Percentiles rank a stretch among this genome's conserved stretches.
These are phyloP conservation scores for Lysandra bellargus DNA, from an alignment of 2,888 invertebrate species.

Conservation along the genomic window DNA sequence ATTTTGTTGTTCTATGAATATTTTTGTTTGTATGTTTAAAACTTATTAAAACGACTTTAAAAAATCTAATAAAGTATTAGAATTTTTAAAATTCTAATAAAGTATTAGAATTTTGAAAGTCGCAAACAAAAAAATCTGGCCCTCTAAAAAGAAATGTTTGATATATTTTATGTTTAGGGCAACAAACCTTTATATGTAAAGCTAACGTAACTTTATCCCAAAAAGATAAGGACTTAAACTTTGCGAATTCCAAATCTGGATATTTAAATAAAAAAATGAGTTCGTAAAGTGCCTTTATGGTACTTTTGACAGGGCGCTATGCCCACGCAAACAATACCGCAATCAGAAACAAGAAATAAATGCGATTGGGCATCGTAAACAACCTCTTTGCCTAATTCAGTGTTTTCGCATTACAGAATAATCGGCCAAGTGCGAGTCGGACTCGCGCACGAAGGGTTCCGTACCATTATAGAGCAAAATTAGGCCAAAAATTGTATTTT, in stretches of 20 bases:
- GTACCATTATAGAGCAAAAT: too few species aligned
- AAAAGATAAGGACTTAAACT: conserved; percentile 3
- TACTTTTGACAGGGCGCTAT: conserved; percentile 43
- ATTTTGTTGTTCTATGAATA: neutral
- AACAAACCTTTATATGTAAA: conserved; percentile 8
- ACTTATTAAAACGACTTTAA: too few species aligned
- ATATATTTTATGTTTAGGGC: neutral
- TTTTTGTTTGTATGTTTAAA: too few species aligned
- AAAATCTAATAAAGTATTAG: too few species aligned
- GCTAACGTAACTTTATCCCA: neutral
- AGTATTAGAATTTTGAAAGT: too few species aligned
- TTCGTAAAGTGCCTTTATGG: conserved; percentile 34
- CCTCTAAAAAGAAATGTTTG: neutral
- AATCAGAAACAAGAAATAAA: conserved; percentile 41
- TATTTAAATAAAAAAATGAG: conserved; percentile 17
- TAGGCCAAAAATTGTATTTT: too few species aligned
- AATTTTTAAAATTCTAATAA: too few species aligned
- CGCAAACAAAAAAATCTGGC: neutral
- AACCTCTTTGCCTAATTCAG: conserved; percentile 1
- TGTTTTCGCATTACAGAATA: conserved; percentile 3
- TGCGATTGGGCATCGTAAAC: conserved; percentile 39
- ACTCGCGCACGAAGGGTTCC: too few species aligned
- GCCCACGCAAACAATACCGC: conserved; percentile 43
- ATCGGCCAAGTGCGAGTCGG: neutral
- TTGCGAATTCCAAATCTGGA: conserved; percentile 12